phyloP scores from a whole-genome alignment of 2,113 vertebrate genomes.

The Cyphomyrus plagiostoma region DNA sequence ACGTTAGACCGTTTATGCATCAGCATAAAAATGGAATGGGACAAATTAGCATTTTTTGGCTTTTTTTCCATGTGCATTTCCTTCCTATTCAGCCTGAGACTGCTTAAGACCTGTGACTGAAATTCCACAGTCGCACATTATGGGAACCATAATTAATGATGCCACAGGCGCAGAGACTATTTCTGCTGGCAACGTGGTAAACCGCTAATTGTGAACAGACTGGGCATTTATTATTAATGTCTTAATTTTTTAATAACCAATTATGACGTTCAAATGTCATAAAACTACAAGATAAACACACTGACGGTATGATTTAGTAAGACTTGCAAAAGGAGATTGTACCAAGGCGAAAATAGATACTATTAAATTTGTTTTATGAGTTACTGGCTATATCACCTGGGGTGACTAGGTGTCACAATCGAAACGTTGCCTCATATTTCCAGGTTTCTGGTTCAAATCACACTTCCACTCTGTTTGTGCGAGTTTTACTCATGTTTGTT shows the following conservation, averaged over 20 bases:
- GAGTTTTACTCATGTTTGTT: not conserved
- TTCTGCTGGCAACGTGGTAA: conserved; percentile 34
- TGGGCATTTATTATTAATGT: conserved; percentile 39
- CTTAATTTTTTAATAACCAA: conserved; percentile 26
- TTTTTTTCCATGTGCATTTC: not conserved
- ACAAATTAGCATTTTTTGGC: not conserved
- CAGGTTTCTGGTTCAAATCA: not conserved
- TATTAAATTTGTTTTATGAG: not conserved
- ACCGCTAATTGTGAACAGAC: conserved; percentile 38
- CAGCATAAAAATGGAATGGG: not conserved
- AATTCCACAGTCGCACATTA: conserved; percentile 20
- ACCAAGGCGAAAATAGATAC: not conserved
- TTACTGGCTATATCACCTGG: not conserved
- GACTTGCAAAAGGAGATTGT: not conserved
- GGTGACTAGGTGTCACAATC: not conserved
- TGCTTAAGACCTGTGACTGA: conserved; percentile 15
- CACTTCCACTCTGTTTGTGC: not conserved
- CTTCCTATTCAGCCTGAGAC: not conserved
- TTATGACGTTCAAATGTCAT: conserved; percentile 33
- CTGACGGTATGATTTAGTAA: not conserved
- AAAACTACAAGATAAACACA: conserved; percentile 8
- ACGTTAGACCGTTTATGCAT: conserved; percentile 34
- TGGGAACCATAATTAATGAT: conserved; percentile 40
- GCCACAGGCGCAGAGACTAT: conserved; percentile 37
- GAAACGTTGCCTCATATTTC: not conserved